These are phyloP conservation scores for Nycticryphes semicollaris DNA, from an alignment of 2,113 vertebrate genomes.

Conservation along the genomic window DNA sequence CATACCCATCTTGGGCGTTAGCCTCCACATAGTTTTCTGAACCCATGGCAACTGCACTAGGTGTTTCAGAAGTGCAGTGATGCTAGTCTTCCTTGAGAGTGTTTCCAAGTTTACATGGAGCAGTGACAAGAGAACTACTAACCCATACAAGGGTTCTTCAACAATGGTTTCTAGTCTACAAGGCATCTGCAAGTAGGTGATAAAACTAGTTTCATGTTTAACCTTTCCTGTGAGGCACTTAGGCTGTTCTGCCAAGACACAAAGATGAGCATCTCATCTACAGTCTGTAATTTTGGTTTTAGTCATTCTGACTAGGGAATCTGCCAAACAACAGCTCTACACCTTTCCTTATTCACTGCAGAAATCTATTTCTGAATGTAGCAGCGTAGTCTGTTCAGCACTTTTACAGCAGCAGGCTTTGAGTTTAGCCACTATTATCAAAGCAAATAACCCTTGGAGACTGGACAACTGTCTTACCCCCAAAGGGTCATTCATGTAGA, in stretches of 20 bases:
- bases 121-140: background rate
- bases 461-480: background rate
- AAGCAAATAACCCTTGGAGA: background rate
- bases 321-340: background rate
- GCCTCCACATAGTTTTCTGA: background rate
- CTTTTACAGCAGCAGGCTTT: background rate
- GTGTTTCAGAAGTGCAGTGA: background rate
- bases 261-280: background rate
- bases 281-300: background rate
- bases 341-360: background rate
- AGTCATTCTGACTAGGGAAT: background rate
- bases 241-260: background rate
- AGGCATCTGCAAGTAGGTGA: background rate
- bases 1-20: background rate
- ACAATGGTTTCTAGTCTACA: background rate
- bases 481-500: background rate
- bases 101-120: background rate
- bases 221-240: background rate
- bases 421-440: background rate
- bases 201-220: background rate
- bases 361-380: background rate
- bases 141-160: background rate
- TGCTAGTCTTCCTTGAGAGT: background rate
- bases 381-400: background rate
- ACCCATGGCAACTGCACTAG: background rate